phyloP scores from a whole-genome alignment of 2,113 vertebrate genomes.

The Spermophilus dauricus region DNA sequence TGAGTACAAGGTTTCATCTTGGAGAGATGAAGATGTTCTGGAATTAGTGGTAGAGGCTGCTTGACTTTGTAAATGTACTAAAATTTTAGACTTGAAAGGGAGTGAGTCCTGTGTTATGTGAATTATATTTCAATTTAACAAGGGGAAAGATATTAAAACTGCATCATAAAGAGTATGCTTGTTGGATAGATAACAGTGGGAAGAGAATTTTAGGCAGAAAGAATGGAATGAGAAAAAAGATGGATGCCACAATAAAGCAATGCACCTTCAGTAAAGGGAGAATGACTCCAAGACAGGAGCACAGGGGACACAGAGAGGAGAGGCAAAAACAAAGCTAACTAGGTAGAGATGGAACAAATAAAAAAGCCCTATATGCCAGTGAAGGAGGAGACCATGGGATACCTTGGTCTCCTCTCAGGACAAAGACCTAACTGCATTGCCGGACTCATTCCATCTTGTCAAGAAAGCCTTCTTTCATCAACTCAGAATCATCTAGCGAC shows the following conservation, averaged over 20 bases:
- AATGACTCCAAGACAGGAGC: neutral
- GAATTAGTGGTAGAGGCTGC: neutral
- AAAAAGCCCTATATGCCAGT: neutral
- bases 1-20: neutral
- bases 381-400: neutral
- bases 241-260: neutral
- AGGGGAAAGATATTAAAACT: neutral
- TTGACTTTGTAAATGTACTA: neutral
- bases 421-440: neutral
- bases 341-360: neutral
- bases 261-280: neutral
- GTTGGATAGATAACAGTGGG: neutral
- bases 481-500: neutral
- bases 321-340: neutral
- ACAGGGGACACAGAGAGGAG: neutral
- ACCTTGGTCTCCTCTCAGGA: neutral
- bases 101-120: neutral
- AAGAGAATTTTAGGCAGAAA: slow-evolving; percentile 61
- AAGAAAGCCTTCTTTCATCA: neutral
- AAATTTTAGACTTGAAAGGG: neutral
- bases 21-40: neutral
- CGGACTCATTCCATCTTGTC: neutral
- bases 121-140: neutral
- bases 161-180: neutral
- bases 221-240: neutral